Base-by-base conservation (phyloP, 2,888 invertebrate genomes). In the Lepidochitona cinerea region DNA sequence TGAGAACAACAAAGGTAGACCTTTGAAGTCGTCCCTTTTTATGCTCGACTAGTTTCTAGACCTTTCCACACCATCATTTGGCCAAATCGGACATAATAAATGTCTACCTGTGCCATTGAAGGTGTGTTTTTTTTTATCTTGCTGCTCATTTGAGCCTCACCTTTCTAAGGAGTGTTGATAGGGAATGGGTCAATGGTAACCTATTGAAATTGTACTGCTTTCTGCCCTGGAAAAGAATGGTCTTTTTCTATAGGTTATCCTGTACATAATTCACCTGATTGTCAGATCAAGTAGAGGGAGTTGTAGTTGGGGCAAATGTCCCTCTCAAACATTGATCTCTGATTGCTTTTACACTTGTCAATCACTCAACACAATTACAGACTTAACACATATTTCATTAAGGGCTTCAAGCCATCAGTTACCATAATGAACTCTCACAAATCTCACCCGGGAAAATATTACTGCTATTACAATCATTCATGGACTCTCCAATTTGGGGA, bases 61-160 rank as follows among this genome's bases (percentile, higher is more conserved):
- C 59, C 32, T 32, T 29, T 29, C 29, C 59, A 26, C 32, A 59
- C 59, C 59, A 59, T 59, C 59, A 59, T 59, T 59, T 59, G 59
- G 59, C 23, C 29, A 59, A 59, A 59, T 59, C 29, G 59, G 59
- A 59, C 59, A 59, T 59, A 59, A 59, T 59, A 59, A 59, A 59
- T 59, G 23, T 59, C 59, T 32, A 59, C 59, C 26, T 59, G 59
- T 59, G 23, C 49, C 23, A 49, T 49, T 49, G 59, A 59, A 29
- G 59, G 32, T 29, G 23, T 23, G 18, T 59, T 59, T 59, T 59
- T n/a, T n/a, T n/a, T n/a, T n/a, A n/a, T 32, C 59, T 59, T 29
- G 29, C 59, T 59, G 23, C 59, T 59, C 59, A 14, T 14, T 59
- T 32, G 29, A 29, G 26, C 59, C 59, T 14, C 29, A 29, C 59